Evolutionary conservation across 2,113 vertebrate genomes (phyloP).

Genomic region (Maccullochella peelii): DNA sequence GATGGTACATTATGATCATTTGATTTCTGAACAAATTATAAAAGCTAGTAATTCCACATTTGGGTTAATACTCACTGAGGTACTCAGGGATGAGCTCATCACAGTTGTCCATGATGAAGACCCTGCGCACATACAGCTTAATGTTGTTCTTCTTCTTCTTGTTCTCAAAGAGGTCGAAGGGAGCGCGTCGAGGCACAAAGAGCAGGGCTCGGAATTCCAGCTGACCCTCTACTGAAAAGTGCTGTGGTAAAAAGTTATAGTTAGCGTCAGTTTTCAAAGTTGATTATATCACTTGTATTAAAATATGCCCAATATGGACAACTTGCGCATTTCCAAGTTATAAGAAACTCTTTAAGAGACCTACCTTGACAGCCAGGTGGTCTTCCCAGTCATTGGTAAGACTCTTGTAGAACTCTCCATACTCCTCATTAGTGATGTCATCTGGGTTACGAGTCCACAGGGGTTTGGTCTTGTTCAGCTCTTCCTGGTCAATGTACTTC

Average conservation of each 20-base stretch:
- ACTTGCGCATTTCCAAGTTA: not conserved
- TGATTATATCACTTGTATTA: not conserved
- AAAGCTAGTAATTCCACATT: too few relatives aligned
- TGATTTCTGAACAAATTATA: not conserved
- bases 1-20: not conserved
- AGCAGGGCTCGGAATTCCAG: slow-evolving; percentile 95
- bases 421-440: slow-evolving; percentile 96
- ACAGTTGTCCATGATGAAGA: slow-evolving; percentile 99
- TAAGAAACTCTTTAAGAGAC: not conserved
- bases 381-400: slow-evolving; percentile 90
- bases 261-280: not conserved
- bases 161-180: slow-evolving; percentile 96
- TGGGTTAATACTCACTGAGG: slow-evolving; percentile 88
- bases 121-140: slow-evolving; percentile 94
- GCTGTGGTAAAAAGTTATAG: slow-evolving; percentile 76
- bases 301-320: not conserved
- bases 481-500: slow-evolving; percentile 88
- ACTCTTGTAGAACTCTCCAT: slow-evolving; percentile 97
- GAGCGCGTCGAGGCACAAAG: slow-evolving; percentile 93
- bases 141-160: slow-evolving; percentile 98
- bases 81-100: slow-evolving; percentile 97
- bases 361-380: slow-evolving; percentile 87
- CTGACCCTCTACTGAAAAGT: slow-evolving; percentile 98
- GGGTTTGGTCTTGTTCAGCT: slow-evolving; percentile 88
- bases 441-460: slow-evolving; percentile 97